Percentiles rank a stretch among this genome's conserved stretches.
phyloP scores from a whole-genome alignment of 2,888 invertebrate species.

The Cantharis flavilabris region DNA sequence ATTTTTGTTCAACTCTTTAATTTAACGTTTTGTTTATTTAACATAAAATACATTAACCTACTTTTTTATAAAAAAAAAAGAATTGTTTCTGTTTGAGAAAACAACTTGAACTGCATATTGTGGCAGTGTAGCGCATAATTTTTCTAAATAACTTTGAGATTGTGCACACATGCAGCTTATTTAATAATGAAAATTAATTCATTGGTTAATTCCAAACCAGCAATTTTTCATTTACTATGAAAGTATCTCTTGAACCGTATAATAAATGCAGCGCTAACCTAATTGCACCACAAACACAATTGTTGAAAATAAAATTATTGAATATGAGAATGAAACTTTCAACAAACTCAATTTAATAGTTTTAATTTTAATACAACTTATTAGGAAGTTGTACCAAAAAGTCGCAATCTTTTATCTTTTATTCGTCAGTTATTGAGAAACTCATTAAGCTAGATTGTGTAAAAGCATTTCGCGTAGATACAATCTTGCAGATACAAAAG shows the following conservation, averaged over 20 bases:
- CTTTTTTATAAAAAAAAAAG: not conserved
- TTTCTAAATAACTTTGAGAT: not conserved
- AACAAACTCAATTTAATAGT: not conserved
- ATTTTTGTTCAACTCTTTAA: not conserved
- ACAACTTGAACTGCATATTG: not conserved
- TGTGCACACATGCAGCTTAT: conserved; percentile 35
- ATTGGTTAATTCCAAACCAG: conserved; percentile 43
- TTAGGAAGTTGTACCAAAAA: not conserved
- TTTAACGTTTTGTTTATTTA: not conserved
- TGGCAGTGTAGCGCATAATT: not conserved
- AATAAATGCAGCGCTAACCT: conserved; percentile 38
- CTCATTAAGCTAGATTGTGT: conserved; percentile 28
- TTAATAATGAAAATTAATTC: conserved; percentile 39
- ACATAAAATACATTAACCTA: not conserved
- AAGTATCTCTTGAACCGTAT: conserved; percentile 41
- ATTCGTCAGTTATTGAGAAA: conserved; percentile 1
- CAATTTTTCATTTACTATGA: conserved; percentile 47
- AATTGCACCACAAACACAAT: not conserved
- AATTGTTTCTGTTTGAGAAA: not conserved
- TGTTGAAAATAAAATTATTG: not conserved
- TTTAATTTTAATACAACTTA: not conserved
- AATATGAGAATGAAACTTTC: not conserved
- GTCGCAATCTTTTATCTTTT: not conserved
- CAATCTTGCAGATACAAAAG: conserved; percentile 6
- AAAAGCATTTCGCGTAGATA: conserved; percentile 8